Conservation (phyloP, 1,140 invertebrate species). For the Drosophila biarmipes region DNA sequence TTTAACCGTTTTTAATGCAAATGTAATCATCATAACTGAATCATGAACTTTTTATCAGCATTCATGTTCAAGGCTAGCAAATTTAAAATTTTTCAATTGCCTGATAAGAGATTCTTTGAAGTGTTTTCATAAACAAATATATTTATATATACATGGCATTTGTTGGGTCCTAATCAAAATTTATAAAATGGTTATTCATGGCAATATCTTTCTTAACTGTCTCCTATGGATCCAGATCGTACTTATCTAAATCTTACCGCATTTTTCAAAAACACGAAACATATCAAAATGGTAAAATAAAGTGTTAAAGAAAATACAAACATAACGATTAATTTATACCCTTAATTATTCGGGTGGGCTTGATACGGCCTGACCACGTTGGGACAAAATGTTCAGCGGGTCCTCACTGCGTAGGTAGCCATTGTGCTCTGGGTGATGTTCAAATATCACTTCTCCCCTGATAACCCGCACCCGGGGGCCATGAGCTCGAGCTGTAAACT, state of each 20-base stretch:
- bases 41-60: conserved; percentile 5
- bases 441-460: conserved; percentile 72
- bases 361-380: conserved; percentile 34
- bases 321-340: conserved; percentile 16
- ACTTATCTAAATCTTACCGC: background rate
- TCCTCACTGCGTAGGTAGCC: conserved; percentile 79
- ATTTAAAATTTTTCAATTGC: background rate
- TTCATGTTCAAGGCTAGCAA: conserved; percentile 6
- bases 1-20: no score
- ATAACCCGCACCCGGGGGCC: conserved; percentile 78
- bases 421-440: conserved; percentile 72
- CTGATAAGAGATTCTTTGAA: conserved; percentile 11
- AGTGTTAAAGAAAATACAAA: no score
- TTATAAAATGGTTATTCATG: background rate
- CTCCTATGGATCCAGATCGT: background rate
- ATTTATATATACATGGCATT: background rate
- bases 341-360: background rate
- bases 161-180: background rate
- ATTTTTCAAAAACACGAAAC: background rate
- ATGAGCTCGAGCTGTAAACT: conserved; percentile 76
- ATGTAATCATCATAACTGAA: background rate
- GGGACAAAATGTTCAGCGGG: conserved; percentile 66
- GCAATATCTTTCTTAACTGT: background rate
- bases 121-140: background rate
- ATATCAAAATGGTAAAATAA: conserved; percentile 1